Evolutionary conservation across 92 coral and sea anemone species (phyloP).

Genomic region (Plumapathes pennacea): DNA sequence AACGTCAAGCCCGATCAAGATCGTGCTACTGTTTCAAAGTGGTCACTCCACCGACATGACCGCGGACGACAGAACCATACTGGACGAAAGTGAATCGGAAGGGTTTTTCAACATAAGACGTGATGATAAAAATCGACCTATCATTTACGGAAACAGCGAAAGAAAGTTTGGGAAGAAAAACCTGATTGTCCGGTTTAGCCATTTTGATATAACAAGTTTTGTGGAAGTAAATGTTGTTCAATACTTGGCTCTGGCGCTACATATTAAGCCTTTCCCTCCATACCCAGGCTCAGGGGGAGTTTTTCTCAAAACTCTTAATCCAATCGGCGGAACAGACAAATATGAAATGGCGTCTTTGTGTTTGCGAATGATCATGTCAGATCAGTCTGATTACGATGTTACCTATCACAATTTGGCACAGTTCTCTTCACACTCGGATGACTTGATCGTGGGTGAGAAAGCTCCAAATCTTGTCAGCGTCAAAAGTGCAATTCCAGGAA

Average conservation of each 20-base stretch:
- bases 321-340: conserved; percentile 10
- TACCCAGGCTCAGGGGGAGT: conserved; percentile 22
- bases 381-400: conserved; percentile 17
- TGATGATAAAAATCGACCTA: conserved; percentile 27
- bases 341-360: conserved; percentile 46
- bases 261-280: conserved; percentile 44
- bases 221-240: conserved; percentile 28
- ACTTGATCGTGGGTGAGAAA: conserved; percentile 31
- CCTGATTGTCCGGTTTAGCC: conserved; percentile 37
- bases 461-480: conserved; percentile 45
- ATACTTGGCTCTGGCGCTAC: conserved; percentile 17
- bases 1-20: conserved; percentile 37
- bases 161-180: conserved; percentile 19
- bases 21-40: conserved; percentile 28
- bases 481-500: conserved; percentile 8
- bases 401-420: conserved; percentile 29
- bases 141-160: conserved; percentile 21
- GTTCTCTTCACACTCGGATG: conserved; percentile 23
- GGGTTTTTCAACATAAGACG: conserved; percentile 32
- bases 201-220: conserved; percentile 16
- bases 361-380: conserved; percentile 45
- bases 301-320: conserved; percentile 10
- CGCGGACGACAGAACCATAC: conserved; percentile 40
- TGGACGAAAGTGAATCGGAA: conserved; percentile 25
- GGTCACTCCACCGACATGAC: conserved; percentile 48